Base-by-base conservation (phyloP, 2,888 invertebrate species). In the Drosophila subquinaria region DNA sequence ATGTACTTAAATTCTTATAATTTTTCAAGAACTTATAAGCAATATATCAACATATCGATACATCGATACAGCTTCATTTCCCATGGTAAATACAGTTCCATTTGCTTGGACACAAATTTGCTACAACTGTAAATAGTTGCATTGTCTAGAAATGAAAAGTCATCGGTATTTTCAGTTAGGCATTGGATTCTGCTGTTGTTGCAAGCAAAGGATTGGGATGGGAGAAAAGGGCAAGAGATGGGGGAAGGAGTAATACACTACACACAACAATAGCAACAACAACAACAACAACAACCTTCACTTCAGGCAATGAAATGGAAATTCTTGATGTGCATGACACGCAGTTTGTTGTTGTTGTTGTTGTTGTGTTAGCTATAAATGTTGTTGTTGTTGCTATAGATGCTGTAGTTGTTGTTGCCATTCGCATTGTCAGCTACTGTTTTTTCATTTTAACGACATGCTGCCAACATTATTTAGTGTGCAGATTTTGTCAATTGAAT, bases 131-230 rank as follows among this genome's bases (percentile, higher is more conserved):
- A 17, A 17, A 17, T 17, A 20, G 2, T 20, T 20, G 20, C 20
- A 17, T 17, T 23, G 61, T 51, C 62, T 55, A 42, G 66, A 56
- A 50, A 40, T 55, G 45, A 8, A 63, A 73, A 73, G 55, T 73
- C 73, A 73, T 73, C 68, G 63, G 60, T 51, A 60, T 43, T 68
- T 73, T 68, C 62, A 63, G 20, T 43, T 20, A 9, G 20, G 43
- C 20, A 30, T 30, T 5, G 0, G 8, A 8, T 30, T 30, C 30
- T 23, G 23, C 4, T 23, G 23, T 23, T 23, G 23, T 23, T 20
- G 20, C 20, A 20, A 20, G 20, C 20, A 20, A 20, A 20, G 20
- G 20, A 20, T 20, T 20, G 2, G 20, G 20, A 5, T 23, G 23
- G 0, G 4, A 4, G 40, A 17, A 40, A 3, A 40, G 15, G n/a